Evolutionary conservation across 1,140 invertebrate species (phyloP).

Genomic region (Drosophila ambigua): DNA sequence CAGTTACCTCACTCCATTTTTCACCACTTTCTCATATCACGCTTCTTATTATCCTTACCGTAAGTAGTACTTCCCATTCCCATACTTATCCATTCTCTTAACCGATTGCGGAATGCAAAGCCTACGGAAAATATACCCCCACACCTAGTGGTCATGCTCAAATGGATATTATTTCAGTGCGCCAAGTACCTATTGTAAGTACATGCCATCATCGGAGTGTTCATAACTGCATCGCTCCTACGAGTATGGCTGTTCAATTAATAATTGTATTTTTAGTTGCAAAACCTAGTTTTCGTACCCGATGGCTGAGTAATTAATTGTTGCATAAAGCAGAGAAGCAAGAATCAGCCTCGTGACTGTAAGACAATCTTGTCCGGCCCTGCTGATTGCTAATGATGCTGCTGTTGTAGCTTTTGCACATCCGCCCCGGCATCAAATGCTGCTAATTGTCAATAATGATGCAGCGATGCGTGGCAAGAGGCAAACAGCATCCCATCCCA

Average conservation of each 20-base stretch:
- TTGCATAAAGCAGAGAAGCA: constrained; percentile 77
- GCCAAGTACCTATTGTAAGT: constrained; percentile 15
- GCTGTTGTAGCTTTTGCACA: constrained; percentile 58
- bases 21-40: too few species aligned
- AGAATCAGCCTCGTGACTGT: constrained; percentile 59
- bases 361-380: constrained; percentile 43
- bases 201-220: constrained; percentile 12
- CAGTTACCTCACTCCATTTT: too few species aligned
- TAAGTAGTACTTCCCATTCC: constrained; percentile 1
- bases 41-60: neutral
- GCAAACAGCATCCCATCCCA: constrained; percentile 55
- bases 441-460: constrained; percentile 81
- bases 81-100: neutral
- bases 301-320: constrained; percentile 72
- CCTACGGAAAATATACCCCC: constrained; percentile 18
- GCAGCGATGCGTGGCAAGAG: constrained; percentile 74
- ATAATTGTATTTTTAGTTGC: constrained; percentile 69
- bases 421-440: constrained; percentile 76
- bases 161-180: constrained; percentile 57
- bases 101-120: constrained; percentile 26
- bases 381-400: constrained; percentile 34
- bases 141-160: constrained; percentile 55
- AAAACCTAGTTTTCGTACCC: constrained; percentile 74
- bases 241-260: constrained; percentile 52
- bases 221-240: constrained; percentile 43